Conservation (phyloP, 2,888 invertebrate genomes). For the Lithophane semibrunnea region DNA sequence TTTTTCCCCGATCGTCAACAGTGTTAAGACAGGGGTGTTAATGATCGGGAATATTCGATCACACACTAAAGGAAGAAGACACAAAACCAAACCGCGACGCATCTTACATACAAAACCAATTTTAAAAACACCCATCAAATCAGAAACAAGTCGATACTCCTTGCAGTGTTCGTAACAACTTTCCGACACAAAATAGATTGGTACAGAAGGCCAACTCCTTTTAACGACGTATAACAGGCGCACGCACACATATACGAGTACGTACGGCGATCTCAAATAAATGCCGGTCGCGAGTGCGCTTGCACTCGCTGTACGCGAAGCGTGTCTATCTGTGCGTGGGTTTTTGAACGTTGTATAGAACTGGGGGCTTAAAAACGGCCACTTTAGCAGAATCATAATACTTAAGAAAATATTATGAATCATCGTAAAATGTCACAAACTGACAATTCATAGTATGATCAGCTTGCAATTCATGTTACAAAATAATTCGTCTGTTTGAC, state of each 20-base stretch:
- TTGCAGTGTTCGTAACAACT: slow-evolving; percentile 36
- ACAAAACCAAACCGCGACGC: neutral
- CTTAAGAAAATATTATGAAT: too few relatives aligned
- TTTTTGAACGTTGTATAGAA: neutral
- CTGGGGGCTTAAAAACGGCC: too few relatives aligned
- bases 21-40: too few relatives aligned
- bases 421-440: too few relatives aligned
- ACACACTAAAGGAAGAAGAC: too few relatives aligned
- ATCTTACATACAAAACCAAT: slow-evolving; percentile 10
- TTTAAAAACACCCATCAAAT: slow-evolving; percentile 39
- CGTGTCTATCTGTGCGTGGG: neutral
- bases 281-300: neutral
- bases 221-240: neutral
- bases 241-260: neutral
- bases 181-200: neutral
- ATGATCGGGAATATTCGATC: too few relatives aligned
- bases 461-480: too few relatives aligned
- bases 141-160: slow-evolving; percentile 37
- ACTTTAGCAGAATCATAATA: too few relatives aligned
- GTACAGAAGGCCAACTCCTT: neutral
- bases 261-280: neutral
- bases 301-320: neutral
- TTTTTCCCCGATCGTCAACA: too few relatives aligned
- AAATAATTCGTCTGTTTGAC: too few relatives aligned
- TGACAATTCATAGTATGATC: too few relatives aligned